Percentiles rank a stretch among this genome's conserved stretches.
phyloP scores from a whole-genome alignment of 2,888 invertebrate species.

The Criorhina ranunculi region DNA sequence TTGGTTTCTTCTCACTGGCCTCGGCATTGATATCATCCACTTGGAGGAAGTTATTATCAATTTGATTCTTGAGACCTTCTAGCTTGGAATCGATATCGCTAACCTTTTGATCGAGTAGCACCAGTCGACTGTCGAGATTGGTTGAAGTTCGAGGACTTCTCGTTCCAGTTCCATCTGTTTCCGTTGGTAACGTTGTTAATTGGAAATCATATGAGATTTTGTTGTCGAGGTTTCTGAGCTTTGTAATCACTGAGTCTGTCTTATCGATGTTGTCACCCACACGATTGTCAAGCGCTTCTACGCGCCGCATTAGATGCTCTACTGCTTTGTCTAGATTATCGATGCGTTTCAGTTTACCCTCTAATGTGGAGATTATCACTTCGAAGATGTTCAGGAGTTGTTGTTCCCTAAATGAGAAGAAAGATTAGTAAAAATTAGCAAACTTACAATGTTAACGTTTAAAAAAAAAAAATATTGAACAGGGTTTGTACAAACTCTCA shows the following conservation, averaged over 20 bases:
- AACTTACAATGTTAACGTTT: not conserved
- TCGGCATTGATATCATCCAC: conserved; percentile 94
- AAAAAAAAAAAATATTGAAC: not conserved
- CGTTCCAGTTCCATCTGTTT: conserved; percentile 77
- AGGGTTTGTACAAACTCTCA: not conserved
- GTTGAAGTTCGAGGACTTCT: conserved; percentile 81
- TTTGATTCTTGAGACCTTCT: conserved; percentile 91
- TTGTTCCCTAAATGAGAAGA: conserved; percentile 89
- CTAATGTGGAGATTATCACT: conserved; percentile 94
- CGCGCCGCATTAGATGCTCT: conserved; percentile 93
- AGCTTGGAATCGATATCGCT: conserved; percentile 92
- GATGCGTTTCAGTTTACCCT: conserved; percentile 94
- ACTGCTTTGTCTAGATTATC: conserved; percentile 95
- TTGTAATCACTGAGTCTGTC: conserved; percentile 92
- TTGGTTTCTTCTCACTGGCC: conserved; percentile 94
- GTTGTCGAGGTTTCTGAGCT: conserved; percentile 90
- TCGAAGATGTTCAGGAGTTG: conserved; percentile 95
- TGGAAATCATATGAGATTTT: conserved; percentile 88
- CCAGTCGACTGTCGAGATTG: conserved; percentile 88
- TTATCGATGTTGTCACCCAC: conserved; percentile 93
- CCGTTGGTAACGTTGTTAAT: conserved; percentile 82
- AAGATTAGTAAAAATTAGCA: not conserved
- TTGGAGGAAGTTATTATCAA: conserved; percentile 92
- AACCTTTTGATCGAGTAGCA: conserved; percentile 92
- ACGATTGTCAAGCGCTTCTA: conserved; percentile 92